Evolutionary conservation across 2,888 invertebrate genomes (phyloP), one percentile per base, ranked within the genome.

Genomic region (Cryptus armator): DNA sequence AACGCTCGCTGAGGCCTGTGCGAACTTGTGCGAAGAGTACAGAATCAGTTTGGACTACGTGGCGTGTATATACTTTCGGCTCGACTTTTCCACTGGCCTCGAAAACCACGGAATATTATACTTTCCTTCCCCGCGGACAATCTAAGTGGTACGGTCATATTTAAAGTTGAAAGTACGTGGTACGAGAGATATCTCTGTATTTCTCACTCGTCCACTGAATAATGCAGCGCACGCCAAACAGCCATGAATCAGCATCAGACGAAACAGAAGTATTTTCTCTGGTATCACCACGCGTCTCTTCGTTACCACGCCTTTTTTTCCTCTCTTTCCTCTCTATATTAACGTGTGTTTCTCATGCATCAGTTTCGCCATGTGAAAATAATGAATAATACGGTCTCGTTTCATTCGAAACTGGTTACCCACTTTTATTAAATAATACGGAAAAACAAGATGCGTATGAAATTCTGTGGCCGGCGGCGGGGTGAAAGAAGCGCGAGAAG

Each of bases 161-260:
- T 89, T 86, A 87, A 86, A 86, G 82, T 68, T 79, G 51, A 67
- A 74, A 86, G 68, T 70, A 74, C 81, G 64, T 77, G 72, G 76
- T 77, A 77, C 76, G 84, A 46, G 16, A 3, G 44, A n/a, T 29
- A 19, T 48, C 32, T 16, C 48, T 16, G 32, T 16, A n/a, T 71
- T 24, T 2, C n/a, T 70, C n/a, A 19, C 32, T n/a, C 48, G 24
- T 48, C n/a, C n/a, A 64, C 62, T 87, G 90, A 90, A 90, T 88
- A 89, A 90, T 89, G 88, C 88, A 89, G 77, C 48, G 44, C 88
- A 86, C 89, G 89, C 82, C 86, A 87, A 87, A 88, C 89, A 85
- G 82, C 86, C 87, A 86, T 90, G 88, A 89, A 89, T 90, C 87
- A 88, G 83, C 89, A 88, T 90, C 89, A 88, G 87, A 85, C 83